A percentile compares a stretch with the other conserved stretches of the same genome.
Evolutionary conservation across 2,888 invertebrate genomes (phyloP).

Genomic region (Micropterix aruncella): DNA sequence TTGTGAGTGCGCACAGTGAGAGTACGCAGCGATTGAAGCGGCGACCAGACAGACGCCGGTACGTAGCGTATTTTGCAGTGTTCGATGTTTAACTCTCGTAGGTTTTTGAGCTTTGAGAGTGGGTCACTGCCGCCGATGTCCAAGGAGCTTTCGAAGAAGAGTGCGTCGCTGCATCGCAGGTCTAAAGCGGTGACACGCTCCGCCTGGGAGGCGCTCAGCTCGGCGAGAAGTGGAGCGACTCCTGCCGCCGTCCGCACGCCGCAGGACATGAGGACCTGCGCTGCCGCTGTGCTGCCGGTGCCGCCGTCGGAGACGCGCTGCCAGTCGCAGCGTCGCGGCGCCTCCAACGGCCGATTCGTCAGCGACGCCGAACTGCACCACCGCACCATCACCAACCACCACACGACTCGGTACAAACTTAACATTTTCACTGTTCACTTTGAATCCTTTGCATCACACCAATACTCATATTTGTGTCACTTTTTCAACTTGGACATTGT

Average conservation of each 20-base stretch:
- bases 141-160: slow-evolving; percentile 57
- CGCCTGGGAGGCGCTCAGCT: slow-evolving; percentile 47
- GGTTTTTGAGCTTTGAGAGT: slow-evolving; percentile 44
- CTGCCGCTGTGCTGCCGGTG: slow-evolving; percentile 28
- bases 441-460: background rate
- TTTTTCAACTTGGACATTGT: background rate
- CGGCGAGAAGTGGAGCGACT: slow-evolving; percentile 47
- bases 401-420: background rate
- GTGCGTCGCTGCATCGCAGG: slow-evolving; percentile 56
- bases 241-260: slow-evolving; percentile 51
- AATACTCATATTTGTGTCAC: background rate
- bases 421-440: background rate
- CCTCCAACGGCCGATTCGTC: slow-evolving; percentile 42
- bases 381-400: background rate
- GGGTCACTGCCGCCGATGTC: slow-evolving; percentile 44
- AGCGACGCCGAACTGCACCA: slow-evolving; percentile 19
- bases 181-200: slow-evolving; percentile 53
- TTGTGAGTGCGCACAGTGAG: slow-evolving; percentile 61
- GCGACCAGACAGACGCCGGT: slow-evolving; percentile 52
- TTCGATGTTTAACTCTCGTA: slow-evolving; percentile 56
- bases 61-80: slow-evolving; percentile 66
- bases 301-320: slow-evolving; percentile 38
- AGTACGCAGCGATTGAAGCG: slow-evolving; percentile 49
- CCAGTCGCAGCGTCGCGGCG: slow-evolving; percentile 64
- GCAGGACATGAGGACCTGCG: slow-evolving; percentile 42